Evolutionary conservation across 2,888 invertebrate genomes (phyloP).

Genomic region (Clistopyga incitator): DNA sequence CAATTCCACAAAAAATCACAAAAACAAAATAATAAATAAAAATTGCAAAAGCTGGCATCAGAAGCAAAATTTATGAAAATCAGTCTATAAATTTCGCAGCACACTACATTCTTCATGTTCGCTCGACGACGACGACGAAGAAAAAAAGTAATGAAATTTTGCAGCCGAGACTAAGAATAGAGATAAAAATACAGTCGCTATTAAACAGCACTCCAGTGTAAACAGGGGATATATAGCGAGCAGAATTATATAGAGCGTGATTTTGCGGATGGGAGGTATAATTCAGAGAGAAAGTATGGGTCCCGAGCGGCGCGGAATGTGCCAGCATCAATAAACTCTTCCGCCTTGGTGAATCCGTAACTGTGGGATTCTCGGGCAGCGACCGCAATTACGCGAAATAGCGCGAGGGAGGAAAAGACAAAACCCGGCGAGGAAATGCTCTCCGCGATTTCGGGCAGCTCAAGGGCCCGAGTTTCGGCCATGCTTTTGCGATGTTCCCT

Average conservation of each 20-base stretch:
- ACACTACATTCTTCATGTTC: too few species aligned
- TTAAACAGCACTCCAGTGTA: background rate
- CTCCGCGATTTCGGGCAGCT: constrained; percentile 42
- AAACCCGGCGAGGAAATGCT: constrained; percentile 38
- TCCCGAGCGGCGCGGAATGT: constrained; percentile 10
- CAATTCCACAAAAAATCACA: too few species aligned
- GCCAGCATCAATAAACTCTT: constrained; percentile 52
- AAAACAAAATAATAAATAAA: too few species aligned
- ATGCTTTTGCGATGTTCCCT: constrained; percentile 37
- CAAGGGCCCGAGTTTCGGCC: constrained; percentile 35
- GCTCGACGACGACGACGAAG: too few species aligned
- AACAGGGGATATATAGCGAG: background rate
- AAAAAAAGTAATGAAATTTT: too few species aligned
- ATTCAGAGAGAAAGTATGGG: constrained; percentile 27
- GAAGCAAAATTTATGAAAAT: too few species aligned
- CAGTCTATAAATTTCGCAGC: too few species aligned
- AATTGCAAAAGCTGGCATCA: too few species aligned
- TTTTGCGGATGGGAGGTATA: constrained; percentile 10
- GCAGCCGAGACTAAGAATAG: too few species aligned
- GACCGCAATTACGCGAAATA: constrained; percentile 61
- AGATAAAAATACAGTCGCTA: background rate
- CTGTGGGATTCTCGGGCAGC: constrained; percentile 23
- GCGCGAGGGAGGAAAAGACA: constrained; percentile 16
- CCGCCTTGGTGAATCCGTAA: constrained; percentile 47
- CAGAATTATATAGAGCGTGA: background rate